These are phyloP conservation scores for Ginglymostoma cirratum DNA, from an alignment of 2,113 vertebrate genomes.

Conservation along the genomic window DNA sequence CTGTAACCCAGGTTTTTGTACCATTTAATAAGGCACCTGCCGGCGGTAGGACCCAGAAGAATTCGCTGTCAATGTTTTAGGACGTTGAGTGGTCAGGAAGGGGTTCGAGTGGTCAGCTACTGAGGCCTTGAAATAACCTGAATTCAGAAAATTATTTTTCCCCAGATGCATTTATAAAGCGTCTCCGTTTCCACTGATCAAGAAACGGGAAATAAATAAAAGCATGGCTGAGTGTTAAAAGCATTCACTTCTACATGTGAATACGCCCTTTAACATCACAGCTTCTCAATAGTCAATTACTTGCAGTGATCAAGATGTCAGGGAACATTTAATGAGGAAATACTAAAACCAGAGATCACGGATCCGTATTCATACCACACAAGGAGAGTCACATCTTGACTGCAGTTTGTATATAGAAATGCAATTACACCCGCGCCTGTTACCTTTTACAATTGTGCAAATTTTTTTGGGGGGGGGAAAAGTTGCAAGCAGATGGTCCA, in stretches of 20 bases:
- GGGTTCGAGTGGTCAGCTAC: not conserved
- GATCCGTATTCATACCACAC: not conserved
- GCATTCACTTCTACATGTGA: not conserved
- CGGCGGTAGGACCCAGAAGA: slow-evolving; percentile 15
- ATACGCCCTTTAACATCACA: slow-evolving; percentile 9
- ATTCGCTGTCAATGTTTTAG: not conserved
- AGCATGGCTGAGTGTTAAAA: not conserved
- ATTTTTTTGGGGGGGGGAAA: not conserved
- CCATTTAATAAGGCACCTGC: not conserved
- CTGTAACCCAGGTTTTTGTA: not conserved
- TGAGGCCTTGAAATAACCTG: not conserved
- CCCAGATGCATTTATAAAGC: not conserved
- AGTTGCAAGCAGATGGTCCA: slow-evolving; percentile 8
- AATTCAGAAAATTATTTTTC: not conserved
- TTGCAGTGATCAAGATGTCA: not conserved
- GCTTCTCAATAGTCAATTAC: slow-evolving; percentile 13
- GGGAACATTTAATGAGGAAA: not conserved
- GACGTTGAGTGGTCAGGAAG: slow-evolving; percentile 14
- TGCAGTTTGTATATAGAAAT: slow-evolving; percentile 12
- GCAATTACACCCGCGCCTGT: not conserved
- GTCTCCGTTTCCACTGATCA: not conserved
- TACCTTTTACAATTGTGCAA: not conserved
- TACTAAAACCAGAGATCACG: not conserved
- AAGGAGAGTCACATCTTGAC: not conserved
- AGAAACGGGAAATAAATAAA: not conserved